Evolutionary conservation across 2,888 invertebrate species (phyloP).

Genomic region (Amphipyra berbera): DNA sequence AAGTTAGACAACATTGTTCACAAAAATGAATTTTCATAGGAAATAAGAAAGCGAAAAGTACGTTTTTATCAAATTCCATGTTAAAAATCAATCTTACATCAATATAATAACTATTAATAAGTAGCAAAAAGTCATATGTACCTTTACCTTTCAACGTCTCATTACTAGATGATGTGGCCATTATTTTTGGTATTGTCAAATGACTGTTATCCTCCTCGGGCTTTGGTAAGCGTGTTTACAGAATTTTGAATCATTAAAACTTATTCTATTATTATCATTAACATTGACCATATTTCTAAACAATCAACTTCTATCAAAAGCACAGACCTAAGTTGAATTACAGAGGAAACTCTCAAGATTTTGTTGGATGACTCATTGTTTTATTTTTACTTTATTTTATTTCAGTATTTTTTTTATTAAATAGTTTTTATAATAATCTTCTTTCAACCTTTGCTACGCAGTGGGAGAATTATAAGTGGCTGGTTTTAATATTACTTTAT

Average conservation of each 20-base stretch:
- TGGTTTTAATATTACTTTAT: too few species aligned
- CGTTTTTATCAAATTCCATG: not conserved
- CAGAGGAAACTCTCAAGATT: too few species aligned
- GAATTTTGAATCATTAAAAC: conserved; percentile 9
- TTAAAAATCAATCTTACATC: not conserved
- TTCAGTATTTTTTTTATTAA: too few species aligned
- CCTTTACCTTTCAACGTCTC: conserved; percentile 93
- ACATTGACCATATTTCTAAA: not conserved
- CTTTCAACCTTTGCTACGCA: too few species aligned
- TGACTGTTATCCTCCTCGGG: conserved; percentile 90
- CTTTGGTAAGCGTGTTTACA: conserved; percentile 72
- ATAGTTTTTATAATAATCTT: too few species aligned
- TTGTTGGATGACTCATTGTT: too few species aligned
- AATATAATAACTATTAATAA: not conserved
- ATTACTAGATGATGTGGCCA: conserved; percentile 93
- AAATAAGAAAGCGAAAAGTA: not conserved
- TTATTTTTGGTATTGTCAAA: conserved; percentile 93
- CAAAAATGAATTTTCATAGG: rapidly evolving
- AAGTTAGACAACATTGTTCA: too few species aligned
- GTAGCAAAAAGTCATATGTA: conserved; percentile 52
- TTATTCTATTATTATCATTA: not conserved
- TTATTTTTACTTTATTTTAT: too few species aligned
- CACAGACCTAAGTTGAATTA: too few species aligned
- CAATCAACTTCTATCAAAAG: too few species aligned
- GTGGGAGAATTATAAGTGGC: too few species aligned